Conservation (phyloP, 1,140 invertebrate species). For the Limonius californicus region DNA sequence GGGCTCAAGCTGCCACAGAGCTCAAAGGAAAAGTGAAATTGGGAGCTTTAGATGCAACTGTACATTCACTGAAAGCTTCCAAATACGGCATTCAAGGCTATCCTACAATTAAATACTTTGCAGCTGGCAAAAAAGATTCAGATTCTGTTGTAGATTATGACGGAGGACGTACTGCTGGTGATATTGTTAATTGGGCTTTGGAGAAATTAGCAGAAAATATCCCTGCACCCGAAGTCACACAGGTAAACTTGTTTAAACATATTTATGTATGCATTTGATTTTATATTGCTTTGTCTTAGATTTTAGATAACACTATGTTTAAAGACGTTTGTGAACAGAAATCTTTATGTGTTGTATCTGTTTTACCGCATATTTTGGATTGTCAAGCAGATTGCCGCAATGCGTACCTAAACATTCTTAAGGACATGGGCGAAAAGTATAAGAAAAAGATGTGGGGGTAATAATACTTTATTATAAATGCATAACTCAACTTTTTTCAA, state of each 20-base stretch:
- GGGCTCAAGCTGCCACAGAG: slow-evolving; percentile 89
- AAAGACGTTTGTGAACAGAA: slow-evolving; percentile 77
- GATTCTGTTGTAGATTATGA: slow-evolving; percentile 73
- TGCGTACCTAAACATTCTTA: slow-evolving; percentile 75
- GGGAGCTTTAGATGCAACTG: slow-evolving; percentile 95
- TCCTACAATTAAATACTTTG: slow-evolving; percentile 96
- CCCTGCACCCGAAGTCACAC: slow-evolving; percentile 82
- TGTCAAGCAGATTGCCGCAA: slow-evolving; percentile 95
- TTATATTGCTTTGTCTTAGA: no score
- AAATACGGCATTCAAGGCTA: slow-evolving; percentile 85
- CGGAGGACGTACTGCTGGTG: slow-evolving; percentile 85
- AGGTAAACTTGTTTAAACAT: slow-evolving; percentile 52
- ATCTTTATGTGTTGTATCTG: slow-evolving; percentile 88
- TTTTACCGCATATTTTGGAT: slow-evolving; percentile 96
- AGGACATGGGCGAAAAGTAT: slow-evolving; percentile 81
- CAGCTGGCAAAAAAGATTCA: slow-evolving; percentile 71
- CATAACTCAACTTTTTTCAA: not conserved
- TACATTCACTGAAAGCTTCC: slow-evolving; percentile 73
- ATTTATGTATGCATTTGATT: not conserved
- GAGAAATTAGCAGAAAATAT: slow-evolving; percentile 84
- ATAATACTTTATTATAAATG: not conserved
- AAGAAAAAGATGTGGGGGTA: slow-evolving; percentile 93
- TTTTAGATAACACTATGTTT: slow-evolving; percentile 60
- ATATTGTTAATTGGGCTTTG: slow-evolving; percentile 89
- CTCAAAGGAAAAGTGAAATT: slow-evolving; percentile 91